Evolutionary conservation across 37 sponge, comb jelly and placozoan species (phyloP), one percentile per base, ranked within the genome.

Genomic region (Lycopodina hypogea): DNA sequence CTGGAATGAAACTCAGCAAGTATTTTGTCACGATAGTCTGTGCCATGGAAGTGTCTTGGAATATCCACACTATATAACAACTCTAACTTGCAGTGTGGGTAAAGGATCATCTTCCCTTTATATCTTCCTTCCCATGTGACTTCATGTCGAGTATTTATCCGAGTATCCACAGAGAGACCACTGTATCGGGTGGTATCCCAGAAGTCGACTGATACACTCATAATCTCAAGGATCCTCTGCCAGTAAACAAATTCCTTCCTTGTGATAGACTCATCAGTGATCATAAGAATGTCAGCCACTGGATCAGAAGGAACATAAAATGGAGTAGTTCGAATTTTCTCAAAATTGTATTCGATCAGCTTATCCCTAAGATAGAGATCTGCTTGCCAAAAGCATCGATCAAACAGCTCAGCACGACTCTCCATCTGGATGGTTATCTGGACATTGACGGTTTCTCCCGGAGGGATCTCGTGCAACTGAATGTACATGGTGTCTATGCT

Each of bases 231-330:
- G 26, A 92, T 68, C 34, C 79, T 56, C 75, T 92, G 86, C 93
- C 93, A 92, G 38, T 82, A 88, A n/a, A 85, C 73, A 71, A 88
- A 92, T 71, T 92, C 89, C 28, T 85, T 84, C 58, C 89, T 42
- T 9, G 69, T 71, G 42, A 93, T 89, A 29, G 28, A 14, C 22
- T 88, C 60, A 56, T 72, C 39, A 1, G 90, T 93, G 38, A 93
- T 68, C 83, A 89, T 81, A 42, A 93, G 77, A 9, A 89, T 58
- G 36, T 93, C 90, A 21, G 87, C 87, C 33, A 81, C 33, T 24
- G 94, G 94, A 35, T 89, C 74, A 33, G 38, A 58, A 30, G 90
- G 87, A 14, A 81, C 63, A 67, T 85, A 88, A 59, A 88, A 85
- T 30, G 93, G 89, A 26, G 93, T 65, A 11, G 85, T 83, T 21